Evolutionary conservation across 2,888 invertebrate genomes (phyloP), one percentile per base, ranked within the genome.

Genomic region (Cryptophagus acutangulus): DNA sequence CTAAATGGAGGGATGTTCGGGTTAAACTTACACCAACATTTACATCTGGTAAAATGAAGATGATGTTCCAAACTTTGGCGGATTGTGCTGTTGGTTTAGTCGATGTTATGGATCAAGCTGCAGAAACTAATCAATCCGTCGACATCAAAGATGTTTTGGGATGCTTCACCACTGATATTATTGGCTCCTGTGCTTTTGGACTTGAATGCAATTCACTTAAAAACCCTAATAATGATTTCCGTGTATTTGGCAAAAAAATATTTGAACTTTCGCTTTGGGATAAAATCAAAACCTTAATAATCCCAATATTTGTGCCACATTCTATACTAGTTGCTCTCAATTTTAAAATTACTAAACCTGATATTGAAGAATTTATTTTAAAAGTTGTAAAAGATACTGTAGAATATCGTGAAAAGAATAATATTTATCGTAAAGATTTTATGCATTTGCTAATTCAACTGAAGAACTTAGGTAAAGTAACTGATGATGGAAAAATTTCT

Each of bases 21-120:
- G 45, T 70, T 0, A 79, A 80, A 50, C 61, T 83, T 52, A 73
- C 81, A 1, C 78, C 81, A 0, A 73, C 77, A 0, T 84, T 82
- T 52, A 75, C 81, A 0, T 72, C 79, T 0, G 79, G 77, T 3
- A 82, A 81, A 60, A 65, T 83, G 40, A 82, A 78, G 58, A 71
- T 67, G 2, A 78, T 82, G 76, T 80, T 77, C 51, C 70, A 70
- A 0, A 71, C 76, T 1, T 71, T 81, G 9, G 70, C 74, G 20
- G 67, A 72, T 26, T 74, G 40, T 29, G 28, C 41, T 1, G 20
- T 12, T 1, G 40, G 33, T 5, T 38, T 51, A 10, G 36, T 31
- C 16, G 15, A 13, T 31, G 3, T 15, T 1, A 40, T 59, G 2
- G 58, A 57, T 43, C 45, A 54, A 5, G 58, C 55, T 2, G 16